Evolutionary conservation across 2,797 vertebrate species (phyloP).

Genomic region (Hippopotamyrus pictus): DNA sequence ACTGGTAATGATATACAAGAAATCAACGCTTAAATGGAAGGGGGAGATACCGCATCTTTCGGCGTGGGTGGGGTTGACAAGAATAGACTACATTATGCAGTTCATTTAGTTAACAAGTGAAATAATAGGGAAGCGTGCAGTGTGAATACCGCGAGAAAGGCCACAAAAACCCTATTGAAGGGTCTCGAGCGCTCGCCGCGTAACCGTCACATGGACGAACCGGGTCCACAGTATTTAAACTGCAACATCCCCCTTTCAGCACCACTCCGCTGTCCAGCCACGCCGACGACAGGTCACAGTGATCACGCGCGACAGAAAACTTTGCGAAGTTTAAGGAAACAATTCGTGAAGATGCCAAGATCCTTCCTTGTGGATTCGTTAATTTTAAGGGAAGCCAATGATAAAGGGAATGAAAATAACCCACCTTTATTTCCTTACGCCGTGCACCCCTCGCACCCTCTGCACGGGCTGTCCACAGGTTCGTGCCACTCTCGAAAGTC

Average conservation of each 20-base stretch:
- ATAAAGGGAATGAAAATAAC: constrained; percentile 74
- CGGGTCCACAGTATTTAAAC: constrained; percentile 81
- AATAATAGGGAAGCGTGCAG: constrained; percentile 99
- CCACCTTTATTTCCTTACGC: constrained; percentile 87
- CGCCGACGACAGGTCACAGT: constrained; percentile 43
- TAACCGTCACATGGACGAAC: constrained; percentile 87
- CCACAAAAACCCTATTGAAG: constrained; percentile 96
- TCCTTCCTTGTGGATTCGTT: constrained; percentile 97
- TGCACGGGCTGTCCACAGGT: constrained; percentile 75
- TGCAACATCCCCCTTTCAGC: constrained; percentile 75
- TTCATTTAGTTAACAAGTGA: constrained; percentile 99
- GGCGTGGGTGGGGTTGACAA: constrained; percentile 98
- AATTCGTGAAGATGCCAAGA: constrained; percentile 75
- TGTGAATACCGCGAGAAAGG: constrained; percentile 96
- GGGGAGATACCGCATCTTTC: constrained; percentile 74
- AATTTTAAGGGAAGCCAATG: constrained; percentile 83
- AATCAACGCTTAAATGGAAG: constrained; percentile 84
- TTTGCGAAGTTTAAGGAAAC: constrained; percentile 36
- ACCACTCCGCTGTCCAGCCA: constrained; percentile 89
- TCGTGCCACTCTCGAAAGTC: constrained; percentile 92
- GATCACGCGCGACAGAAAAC: constrained; percentile 32
- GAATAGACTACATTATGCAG: constrained; percentile 99
- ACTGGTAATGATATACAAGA: constrained; percentile 56
- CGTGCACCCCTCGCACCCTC: constrained; percentile 78
- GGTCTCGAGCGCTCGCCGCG: constrained; percentile 76